Evolutionary conservation across 1,140 invertebrate genomes (phyloP), one percentile per base, ranked within the genome.

Genomic region (Drosophila prosaltans): DNA sequence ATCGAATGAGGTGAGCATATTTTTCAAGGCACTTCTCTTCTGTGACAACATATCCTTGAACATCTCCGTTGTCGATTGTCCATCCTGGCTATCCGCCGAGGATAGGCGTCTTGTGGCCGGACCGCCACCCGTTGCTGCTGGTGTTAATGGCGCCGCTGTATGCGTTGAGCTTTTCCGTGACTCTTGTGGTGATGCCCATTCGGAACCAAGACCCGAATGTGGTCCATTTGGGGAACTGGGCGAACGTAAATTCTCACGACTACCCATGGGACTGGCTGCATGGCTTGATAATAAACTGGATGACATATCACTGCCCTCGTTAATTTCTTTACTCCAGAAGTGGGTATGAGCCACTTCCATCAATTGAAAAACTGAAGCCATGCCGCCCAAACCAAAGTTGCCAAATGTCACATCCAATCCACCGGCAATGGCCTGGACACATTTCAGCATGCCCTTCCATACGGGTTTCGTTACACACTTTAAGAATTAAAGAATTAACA

Each of bases 331-430:
- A 59, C 96, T 96, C 98, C 98, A 99, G 92, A 97, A 99, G 93
- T 99, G 98, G 0, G 98, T 99, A 92, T 99, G 98, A 2, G 98
- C 97, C 90, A 99, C 98, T 94, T 99, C 98, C 73, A 99, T 95
- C 55, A 99, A 94, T 93, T 99, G 98, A 92, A 98, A 98, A 10
- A 98, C 97, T 2, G 98, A 99, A 0, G 98, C 98, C 96, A 99
- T 98, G 26, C 99, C 99, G 62, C 98, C 98, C 0, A 98, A 94
- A 0, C 98, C 98, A 85, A 98, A 98, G 93, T 98, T 99, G 21
- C 95, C 94, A 91, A 97, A 99, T 1, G 98, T 98, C 69, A 96
- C 95, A 91, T 98, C 98, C 64, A 99, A 93, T 8, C 99, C 99
- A 83, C 95, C 95, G 24, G 97, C 95, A 28, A 98, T 95, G 8